Base-by-base conservation (phyloP, 2,797 vertebrate species). In the Gobionotothen gibberifrons region DNA sequence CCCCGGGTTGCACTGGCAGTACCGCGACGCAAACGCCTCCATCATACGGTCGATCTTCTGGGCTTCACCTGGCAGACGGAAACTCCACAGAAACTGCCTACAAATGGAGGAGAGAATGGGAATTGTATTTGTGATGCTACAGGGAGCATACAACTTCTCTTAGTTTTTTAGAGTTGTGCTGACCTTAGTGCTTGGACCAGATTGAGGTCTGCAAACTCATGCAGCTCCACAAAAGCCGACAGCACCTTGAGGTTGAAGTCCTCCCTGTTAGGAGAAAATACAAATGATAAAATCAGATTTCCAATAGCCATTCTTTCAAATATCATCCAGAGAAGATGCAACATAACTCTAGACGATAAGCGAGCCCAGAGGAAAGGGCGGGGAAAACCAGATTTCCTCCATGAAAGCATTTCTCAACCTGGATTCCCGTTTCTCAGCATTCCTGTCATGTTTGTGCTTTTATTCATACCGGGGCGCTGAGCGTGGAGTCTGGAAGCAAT, bases 11-110 rank as follows among this genome's bases (percentile, higher is more conserved):
- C 98, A 99, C 87, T 98, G 96, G 87, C 98, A 99, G 89, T 99
- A 99, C 58, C 98, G 96, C 0, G 96, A 95, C 19, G 98, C 97
- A 57, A 99, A 99, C 2, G 97, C 95, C 93, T 99, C 98, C 98
- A 99, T 99, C 98, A 99, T 99, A 15, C 97, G 95, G 80, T 99
- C 98, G 8, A 99, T 99, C 92, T 99, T 99, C 92, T 99, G 97
- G n/a, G 98, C 98, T 90, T 99, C 98, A 49, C 98, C 97, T 0
- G 98, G 98, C 76, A 99, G 94, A 65, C 97, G 93, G 86, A 99
- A 99, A 89, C 98, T 99, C 98, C 98, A 99, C 49, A 99, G 90
- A 93, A 99, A 98, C 89, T 99, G 98, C 86, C 98, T 99, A 71
- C 0, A 79, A 40, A 36, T 10, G 74, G 39, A 70, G 47, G 9